phyloP scores from a whole-genome alignment of 2,888 invertebrate genomes.

The Caenorhabditis imperialis region DNA sequence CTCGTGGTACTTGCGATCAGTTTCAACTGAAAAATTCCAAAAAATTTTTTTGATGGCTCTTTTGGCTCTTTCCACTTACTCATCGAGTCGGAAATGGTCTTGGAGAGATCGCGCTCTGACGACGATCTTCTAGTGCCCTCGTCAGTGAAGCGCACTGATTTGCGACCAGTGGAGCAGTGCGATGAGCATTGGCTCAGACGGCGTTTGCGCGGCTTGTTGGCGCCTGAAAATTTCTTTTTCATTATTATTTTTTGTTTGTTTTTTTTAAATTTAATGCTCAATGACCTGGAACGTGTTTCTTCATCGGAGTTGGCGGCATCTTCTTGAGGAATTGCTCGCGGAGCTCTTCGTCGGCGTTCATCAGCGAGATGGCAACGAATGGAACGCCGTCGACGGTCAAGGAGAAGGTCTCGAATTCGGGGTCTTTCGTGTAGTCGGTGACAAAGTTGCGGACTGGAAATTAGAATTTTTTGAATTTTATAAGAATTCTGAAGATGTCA shows the following conservation, averaged over 20 bases:
- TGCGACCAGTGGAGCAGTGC: conserved; percentile 5
- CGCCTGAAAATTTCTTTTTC: conserved; percentile 8
- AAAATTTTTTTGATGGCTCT: too few relatives aligned
- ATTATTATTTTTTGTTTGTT: neutral
- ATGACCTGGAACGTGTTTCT: conserved; percentile 15
- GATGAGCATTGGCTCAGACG: neutral
- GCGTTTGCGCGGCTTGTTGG: conserved; percentile 26
- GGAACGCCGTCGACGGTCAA: conserved; percentile 38
- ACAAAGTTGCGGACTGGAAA: conserved; percentile 25
- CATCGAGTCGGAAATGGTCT: neutral
- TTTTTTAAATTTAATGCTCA: too few relatives aligned
- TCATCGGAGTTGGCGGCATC: conserved; percentile 18
- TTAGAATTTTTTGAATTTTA: neutral
- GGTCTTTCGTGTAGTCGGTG: neutral
- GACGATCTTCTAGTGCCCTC: conserved; percentile 10
- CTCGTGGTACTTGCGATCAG: conserved; percentile 26
- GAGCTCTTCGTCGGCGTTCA: conserved; percentile 23
- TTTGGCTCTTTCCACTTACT: too few relatives aligned
- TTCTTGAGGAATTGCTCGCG: conserved; percentile 1
- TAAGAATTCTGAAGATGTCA: neutral
- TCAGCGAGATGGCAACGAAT: conserved; percentile 43
- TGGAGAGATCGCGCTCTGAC: neutral
- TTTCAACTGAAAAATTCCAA: conserved; percentile 24
- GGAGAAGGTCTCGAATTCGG: conserved; percentile 37
- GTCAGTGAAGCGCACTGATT: conserved; percentile 30